Evolutionary conservation across 2,888 invertebrate genomes (phyloP), one percentile per base, ranked within the genome.

Genomic region (Ectemnius continuus): DNA sequence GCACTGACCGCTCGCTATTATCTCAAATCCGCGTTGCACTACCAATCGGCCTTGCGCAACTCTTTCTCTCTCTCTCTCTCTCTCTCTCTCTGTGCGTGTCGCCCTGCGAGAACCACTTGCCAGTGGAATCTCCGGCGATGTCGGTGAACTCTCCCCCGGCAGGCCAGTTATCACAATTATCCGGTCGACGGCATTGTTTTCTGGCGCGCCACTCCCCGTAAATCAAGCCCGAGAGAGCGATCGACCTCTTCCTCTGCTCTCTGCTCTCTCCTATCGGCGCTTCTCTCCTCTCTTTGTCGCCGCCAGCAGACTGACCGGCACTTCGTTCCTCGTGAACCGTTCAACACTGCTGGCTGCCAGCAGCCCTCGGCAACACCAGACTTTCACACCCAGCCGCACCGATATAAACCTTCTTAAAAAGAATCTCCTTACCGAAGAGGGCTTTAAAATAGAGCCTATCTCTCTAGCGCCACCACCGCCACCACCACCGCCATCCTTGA

Each of bases 11-110:
- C 57, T 65, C 46, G 46, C 59, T 56, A 28, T 61, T 45, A 69
- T 67, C 75, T 63, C 14, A 18, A 48, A 46, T 2, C 28, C 62
- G 56, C 64, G 47, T 75, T 65, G 3, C 28, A 58, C 67, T 48
- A 61, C 36, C 46, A 66, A 67, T 74, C 66, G 63, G 5, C 11
- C 52, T 70, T 67, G 59, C 58, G 47, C 70, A 74, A 75, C 61
- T 47, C 16, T 14, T 5, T 4, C 45, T 61, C 47, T 47, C 61
- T 65, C 36, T 45, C 48, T 26, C 2, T 20, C 62, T 26, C 48
- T 61, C 61, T 23, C 67, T 63, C 61, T 46, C 61, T 64, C 70
- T 61, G 69, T 59, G 58, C 59, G 66, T 20, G 56, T 57, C 61
- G 47, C 13, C 5, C 4, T 4, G 2, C 28, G 4, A 36, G 28